phyloP scores from a whole-genome alignment of 2,797 vertebrate species.

The Remorina albescens region DNA sequence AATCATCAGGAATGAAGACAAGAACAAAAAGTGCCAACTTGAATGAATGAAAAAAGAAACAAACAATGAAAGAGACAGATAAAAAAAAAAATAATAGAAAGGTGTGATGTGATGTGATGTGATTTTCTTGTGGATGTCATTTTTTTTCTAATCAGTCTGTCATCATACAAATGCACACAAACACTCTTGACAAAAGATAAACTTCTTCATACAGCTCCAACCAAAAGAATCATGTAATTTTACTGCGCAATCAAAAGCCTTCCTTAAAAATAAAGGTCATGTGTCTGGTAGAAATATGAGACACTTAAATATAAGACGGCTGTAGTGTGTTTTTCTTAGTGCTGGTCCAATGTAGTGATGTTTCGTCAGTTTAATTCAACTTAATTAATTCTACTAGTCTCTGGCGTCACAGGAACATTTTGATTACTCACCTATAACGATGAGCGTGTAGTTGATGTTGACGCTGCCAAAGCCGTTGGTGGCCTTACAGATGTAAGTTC shows the following conservation, averaged over 20 bases:
- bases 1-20: background rate
- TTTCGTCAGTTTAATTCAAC: background rate
- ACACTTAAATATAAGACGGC: background rate
- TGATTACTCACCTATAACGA: conserved; percentile 91
- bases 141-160: conserved; percentile 16
- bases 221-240: background rate
- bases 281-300: background rate
- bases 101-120: too few relatives aligned
- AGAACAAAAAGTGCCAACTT: background rate
- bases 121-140: background rate
- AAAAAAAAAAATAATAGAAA: conserved; percentile 8
- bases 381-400: too few relatives aligned
- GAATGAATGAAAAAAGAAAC: conserved; percentile 15
- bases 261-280: background rate
- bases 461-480: conserved; percentile 97
- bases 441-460: conserved; percentile 96
- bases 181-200: background rate
- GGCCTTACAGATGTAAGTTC: conserved; percentile 95
- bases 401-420: background rate
- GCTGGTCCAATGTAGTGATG: background rate
- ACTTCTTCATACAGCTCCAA: background rate
- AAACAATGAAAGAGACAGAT: background rate
- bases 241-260: background rate
- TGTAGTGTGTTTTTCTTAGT: background rate
- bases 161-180: conserved; percentile 9